phyloP scores from a whole-genome alignment of 2,888 invertebrate species.

The Hypolimnas misippus region DNA sequence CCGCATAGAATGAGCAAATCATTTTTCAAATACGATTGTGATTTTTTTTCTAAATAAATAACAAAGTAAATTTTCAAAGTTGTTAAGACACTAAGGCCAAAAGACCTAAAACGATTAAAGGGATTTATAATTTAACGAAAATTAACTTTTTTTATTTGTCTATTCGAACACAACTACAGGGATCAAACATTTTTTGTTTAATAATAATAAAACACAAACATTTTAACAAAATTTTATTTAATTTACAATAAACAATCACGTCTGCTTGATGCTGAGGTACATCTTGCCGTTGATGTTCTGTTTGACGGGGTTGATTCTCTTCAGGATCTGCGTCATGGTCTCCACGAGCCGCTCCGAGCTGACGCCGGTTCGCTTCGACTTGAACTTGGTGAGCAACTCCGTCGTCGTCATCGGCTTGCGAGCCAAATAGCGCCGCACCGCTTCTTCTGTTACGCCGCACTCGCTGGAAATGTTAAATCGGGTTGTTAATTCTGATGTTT shows the following conservation, averaged over 20 bases:
- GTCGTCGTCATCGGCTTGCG: conserved; percentile 99
- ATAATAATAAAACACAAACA: conserved; percentile 18
- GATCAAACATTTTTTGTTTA: too few relatives aligned
- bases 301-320: conserved; percentile 96
- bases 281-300: conserved; percentile 96
- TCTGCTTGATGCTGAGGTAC: conserved; percentile 94
- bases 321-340: conserved; percentile 96
- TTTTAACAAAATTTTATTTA: conserved; percentile 30
- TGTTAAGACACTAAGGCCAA: too few relatives aligned
- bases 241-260: conserved; percentile 48
- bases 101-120: too few relatives aligned
- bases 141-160: too few relatives aligned
- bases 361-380: conserved; percentile 95
- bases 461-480: conserved; percentile 82
- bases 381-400: conserved; percentile 97
- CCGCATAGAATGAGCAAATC: too few relatives aligned
- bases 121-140: too few relatives aligned
- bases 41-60: too few relatives aligned
- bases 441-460: conserved; percentile 96
- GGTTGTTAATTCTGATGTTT: neutral
- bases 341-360: conserved; percentile 95
- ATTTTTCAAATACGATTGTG: too few relatives aligned
- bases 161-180: too few relatives aligned
- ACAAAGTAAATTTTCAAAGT: too few relatives aligned
- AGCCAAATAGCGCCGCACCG: conserved; percentile 96